A percentile compares a stretch with the other conserved stretches of the same genome.
Conservation (phyloP, 2,797 vertebrate species). For the Enteromius unitaeniatus region DNA sequence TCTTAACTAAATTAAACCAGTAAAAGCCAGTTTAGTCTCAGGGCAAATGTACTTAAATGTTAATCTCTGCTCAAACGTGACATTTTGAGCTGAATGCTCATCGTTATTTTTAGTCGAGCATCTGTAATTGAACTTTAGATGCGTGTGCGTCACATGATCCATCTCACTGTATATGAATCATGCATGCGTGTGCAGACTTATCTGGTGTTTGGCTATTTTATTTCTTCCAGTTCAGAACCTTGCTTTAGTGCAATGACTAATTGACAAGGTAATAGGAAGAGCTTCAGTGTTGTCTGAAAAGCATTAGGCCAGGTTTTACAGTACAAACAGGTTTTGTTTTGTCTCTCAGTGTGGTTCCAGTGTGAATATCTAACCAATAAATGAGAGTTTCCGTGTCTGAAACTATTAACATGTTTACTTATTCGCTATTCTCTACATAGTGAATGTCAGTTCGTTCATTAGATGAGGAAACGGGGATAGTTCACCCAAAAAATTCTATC, state of each 20-base stretch:
- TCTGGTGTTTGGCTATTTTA: background rate
- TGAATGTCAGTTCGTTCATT: background rate
- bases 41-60: conserved; percentile 23
- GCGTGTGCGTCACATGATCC: background rate
- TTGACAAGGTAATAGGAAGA: background rate
- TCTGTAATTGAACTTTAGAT: conserved; percentile 25
- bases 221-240: background rate
- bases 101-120: conserved; percentile 39
- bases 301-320: background rate
- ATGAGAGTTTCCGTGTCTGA: background rate
- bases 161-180: conserved; percentile 7
- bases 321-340: background rate
- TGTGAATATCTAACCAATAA: background rate
- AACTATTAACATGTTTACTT: background rate
- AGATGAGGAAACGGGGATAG: background rate
- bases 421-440: background rate
- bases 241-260: background rate
- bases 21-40: conserved; percentile 11
- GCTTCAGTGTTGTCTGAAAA: background rate
- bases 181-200: background rate
- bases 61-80: conserved; percentile 19
- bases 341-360: background rate
- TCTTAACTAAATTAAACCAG: conserved; percentile 20
- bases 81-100: conserved; percentile 11
- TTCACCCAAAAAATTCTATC: too few relatives aligned